Percentiles rank a stretch among this genome's conserved stretches.
These are phyloP conservation scores for Sinocyclocheilus maitianheensis DNA, from an alignment of 2,113 vertebrate genomes.

Conservation along the genomic window DNA sequence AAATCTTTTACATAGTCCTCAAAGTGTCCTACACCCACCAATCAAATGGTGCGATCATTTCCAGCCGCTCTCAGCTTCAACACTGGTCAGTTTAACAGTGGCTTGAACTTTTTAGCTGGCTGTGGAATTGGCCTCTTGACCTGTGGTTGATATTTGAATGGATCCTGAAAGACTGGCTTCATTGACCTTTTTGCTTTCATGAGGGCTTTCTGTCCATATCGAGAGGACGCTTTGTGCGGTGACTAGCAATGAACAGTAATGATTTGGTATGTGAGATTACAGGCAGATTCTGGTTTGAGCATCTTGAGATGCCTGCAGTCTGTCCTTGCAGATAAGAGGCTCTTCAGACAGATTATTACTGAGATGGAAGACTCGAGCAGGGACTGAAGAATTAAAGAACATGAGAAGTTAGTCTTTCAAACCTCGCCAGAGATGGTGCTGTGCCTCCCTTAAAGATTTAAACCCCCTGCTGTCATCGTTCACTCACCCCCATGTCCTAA, in stretches of 20 bases:
- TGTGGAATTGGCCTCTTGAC: slow-evolving; percentile 29
- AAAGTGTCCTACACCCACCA: background rate
- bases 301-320: slow-evolving; percentile 11
- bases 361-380: background rate
- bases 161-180: slow-evolving; percentile 5
- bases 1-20: background rate
- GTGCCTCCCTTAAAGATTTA: background rate
- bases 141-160: slow-evolving; percentile 26
- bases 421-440: background rate
- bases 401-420: background rate
- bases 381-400: slow-evolving; percentile 24
- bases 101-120: slow-evolving; percentile 25
- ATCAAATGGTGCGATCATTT: slow-evolving; percentile 1
- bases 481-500: background rate
- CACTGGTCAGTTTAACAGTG: background rate
- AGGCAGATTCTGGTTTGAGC: slow-evolving; percentile 3
- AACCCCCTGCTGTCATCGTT: background rate
- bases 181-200: slow-evolving; percentile 6
- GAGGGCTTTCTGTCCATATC: slow-evolving; percentile 11
- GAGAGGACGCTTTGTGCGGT: background rate
- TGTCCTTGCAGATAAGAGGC: slow-evolving; percentile 37
- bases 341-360: slow-evolving; percentile 31
- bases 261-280: background rate
- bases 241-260: slow-evolving; percentile 1
- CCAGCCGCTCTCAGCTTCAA: background rate